Evolutionary conservation across 2,888 invertebrate genomes (phyloP).

Genomic region (Chloromyia formosa): DNA sequence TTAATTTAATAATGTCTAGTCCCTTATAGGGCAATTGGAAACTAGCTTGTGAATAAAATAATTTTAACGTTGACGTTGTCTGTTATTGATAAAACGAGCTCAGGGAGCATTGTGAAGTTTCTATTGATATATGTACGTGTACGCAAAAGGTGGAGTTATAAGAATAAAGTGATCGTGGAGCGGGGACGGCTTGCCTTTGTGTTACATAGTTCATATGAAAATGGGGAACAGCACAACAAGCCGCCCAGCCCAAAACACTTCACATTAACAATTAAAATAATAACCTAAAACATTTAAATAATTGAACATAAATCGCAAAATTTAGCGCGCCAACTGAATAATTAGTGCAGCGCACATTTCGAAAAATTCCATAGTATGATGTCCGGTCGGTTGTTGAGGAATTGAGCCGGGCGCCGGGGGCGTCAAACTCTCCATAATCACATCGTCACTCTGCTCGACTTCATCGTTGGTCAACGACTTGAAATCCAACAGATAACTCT

Average conservation of each 20-base stretch:
- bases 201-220: no score
- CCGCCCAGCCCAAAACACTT: no score
- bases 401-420: constrained; percentile 58
- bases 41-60: no score
- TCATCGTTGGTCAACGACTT: constrained; percentile 89
- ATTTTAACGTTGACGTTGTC: no score
- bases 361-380: constrained; percentile 99
- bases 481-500: constrained; percentile 96
- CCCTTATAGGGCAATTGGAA: no score
- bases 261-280: not conserved
- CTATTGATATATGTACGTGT: no score
- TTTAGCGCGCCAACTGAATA: constrained; percentile 93
- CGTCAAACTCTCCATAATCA: constrained; percentile 63
- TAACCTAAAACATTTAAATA: not conserved
- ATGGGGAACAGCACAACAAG: not conserved
- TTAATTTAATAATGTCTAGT: no score
- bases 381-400: constrained; percentile 69
- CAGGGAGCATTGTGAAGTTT: no score
- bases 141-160: no score
- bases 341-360: constrained; percentile 99
- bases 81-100: no score
- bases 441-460: constrained; percentile 67
- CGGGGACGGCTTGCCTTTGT: no score
- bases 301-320: constrained; percentile 17
- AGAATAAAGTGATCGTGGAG: no score